Evolutionary conservation across 2,797 vertebrate species (phyloP), one percentile per base, ranked within the genome.

Genomic region (Delichon dasypus): DNA sequence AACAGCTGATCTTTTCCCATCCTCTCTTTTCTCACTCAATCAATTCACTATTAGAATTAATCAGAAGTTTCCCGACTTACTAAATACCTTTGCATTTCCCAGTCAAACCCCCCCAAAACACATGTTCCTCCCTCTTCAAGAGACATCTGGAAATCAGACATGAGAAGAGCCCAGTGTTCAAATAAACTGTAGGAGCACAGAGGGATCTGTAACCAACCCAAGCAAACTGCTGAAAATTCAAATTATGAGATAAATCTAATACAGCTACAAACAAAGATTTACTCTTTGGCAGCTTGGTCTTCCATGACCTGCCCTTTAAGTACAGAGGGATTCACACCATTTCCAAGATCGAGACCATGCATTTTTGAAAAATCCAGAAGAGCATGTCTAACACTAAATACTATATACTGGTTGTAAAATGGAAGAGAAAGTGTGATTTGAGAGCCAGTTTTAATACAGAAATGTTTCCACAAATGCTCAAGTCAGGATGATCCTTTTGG

Each of bases 341-440:
- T 36, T 16, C 36, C n/a, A 29, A 16, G 29, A 72, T 0, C 32
- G 25, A 68, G 47, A n/a, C 14, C 0, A 2, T 3, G 11, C 11
- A 32, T 38, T 79, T 84, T 42, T 45, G 5, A 45, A 65, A 77
- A 23, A 11, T 23, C 44, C 26, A 67, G 72, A 61, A 65, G 60
- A 68, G 7, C 5, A 44, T 3, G 25, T 34, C 34, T 53, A 47
- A 19, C 40, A 50, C 44, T 70, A 65, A 84, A 36, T 44, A 34
- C 2, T 27, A n/a, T 1, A 3, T 5, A 29, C 9, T 30, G 11
- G 7, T 15, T 45, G 18, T 17, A 25, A 87, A 90, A 66, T 14
- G 20, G 45, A 80, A 51, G 19, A 71, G 22, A 27, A 89, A 64
- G 11, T 6, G 11, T 30, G 65, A 82, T 14, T 50, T 57, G 26